Evolutionary conservation across 1,140 invertebrate species (phyloP), one percentile per base, ranked within the genome.

Genomic region (Nixonia krombeini): DNA sequence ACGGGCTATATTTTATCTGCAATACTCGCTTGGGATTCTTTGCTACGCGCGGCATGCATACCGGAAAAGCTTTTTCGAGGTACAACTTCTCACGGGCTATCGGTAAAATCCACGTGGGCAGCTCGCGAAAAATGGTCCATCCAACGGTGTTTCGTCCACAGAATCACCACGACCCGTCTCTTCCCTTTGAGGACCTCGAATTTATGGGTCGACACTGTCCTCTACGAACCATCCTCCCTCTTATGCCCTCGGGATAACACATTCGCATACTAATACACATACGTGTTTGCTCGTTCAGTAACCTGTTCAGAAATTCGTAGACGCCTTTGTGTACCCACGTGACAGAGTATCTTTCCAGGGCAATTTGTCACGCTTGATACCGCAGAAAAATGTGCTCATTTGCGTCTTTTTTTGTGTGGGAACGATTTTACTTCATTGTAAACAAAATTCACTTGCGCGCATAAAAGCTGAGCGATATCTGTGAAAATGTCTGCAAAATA

Each of bases 321-420:
- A 26, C 38, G 33, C 7, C 29, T 55, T 51, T 44, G 53, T 17
- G 9, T 40, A 41, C 50, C 15, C 45, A 56, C 46, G 35, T 38
- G 51, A 56, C 45, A 23, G 38, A 55, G 37, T 45, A 44, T 40
- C 52, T 56, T 64, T 50, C 50, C 49, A 55, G 41, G 18, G 29
- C 56, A 50, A 64, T 64, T 37, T 38, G 45, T 64, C 59, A 56
- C 45, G 59, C 46, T 64, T 25, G 26, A 64, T 52, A 52, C 38
- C 47, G 53, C 52, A 28, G 7, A 46, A 53, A 40, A 41, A 41
- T 4, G 9, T 29, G 28, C 8, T 29, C 9, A 2, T 29, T 8
- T 41, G 37, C 0, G 10, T 9, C 28, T 16, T 40, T 41, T 57
- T 47, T n/a, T n/a, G n/a, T n/a, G n/a, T n/a, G n/a, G n/a, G n/a